A percentile compares a stretch with the other conserved stretches of the same genome.
These are phyloP conservation scores for Jaculus jaculus DNA, from an alignment of 2,113 vertebrate species.

Conservation along the genomic window DNA sequence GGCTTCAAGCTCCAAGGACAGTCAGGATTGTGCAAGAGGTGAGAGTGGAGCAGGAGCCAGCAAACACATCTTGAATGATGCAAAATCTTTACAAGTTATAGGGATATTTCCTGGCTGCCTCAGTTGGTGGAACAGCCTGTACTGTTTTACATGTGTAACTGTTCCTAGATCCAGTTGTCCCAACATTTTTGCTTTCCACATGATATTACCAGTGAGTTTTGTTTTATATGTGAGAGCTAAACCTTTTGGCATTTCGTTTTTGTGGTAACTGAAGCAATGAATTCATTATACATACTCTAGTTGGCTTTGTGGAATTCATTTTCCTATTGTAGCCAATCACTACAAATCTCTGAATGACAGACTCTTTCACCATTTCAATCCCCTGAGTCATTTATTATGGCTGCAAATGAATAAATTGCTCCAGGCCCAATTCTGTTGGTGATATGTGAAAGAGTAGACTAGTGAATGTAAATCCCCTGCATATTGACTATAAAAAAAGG, in stretches of 20 bases:
- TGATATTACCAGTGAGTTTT: constrained; percentile 21
- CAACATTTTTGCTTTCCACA: constrained; percentile 11
- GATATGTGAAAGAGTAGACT: constrained; percentile 46
- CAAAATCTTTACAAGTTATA: neutral
- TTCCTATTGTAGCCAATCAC: constrained; percentile 72
- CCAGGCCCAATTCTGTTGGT: constrained; percentile 63
- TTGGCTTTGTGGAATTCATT: constrained; percentile 71
- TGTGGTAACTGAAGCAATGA: constrained; percentile 68
- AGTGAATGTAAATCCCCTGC: constrained; percentile 62
- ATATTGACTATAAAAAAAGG: constrained; percentile 43
- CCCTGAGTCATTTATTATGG: constrained; percentile 71
- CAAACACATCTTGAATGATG: neutral
- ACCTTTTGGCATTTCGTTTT: constrained; percentile 58
- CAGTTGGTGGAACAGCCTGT: neutral
- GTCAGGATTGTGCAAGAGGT: neutral
- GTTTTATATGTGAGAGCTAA: constrained; percentile 53
- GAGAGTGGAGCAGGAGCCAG: neutral
- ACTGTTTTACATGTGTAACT: neutral
- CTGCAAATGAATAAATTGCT: constrained; percentile 75
- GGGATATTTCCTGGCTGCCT: neutral
- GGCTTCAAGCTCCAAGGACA: neutral
- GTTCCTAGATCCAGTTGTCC: neutral
- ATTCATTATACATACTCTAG: constrained; percentile 63
- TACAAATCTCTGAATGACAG: constrained; percentile 71
- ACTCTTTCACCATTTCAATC: constrained; percentile 64